Conservation (phyloP, 2,888 invertebrate species). For the Lydus trimaculatus region DNA sequence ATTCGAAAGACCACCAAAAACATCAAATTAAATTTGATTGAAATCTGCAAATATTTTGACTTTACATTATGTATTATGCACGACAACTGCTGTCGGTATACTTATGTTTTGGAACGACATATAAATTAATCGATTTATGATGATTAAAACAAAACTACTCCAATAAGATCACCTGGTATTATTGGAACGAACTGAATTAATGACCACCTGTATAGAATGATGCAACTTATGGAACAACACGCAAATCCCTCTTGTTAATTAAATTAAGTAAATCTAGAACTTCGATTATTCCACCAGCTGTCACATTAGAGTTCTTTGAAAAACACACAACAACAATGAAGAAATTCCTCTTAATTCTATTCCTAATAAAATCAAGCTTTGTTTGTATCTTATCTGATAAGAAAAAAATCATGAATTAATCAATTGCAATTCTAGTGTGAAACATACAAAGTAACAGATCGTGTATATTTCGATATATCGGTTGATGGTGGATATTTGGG, state of each 20-base stretch:
- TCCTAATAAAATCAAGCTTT: neutral
- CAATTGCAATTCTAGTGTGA: constrained; percentile 62
- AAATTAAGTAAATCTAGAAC: neutral
- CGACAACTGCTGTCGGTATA: too few species aligned
- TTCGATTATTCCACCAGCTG: neutral
- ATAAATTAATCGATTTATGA: neutral
- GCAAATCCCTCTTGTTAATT: neutral
- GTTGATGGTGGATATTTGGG: constrained; percentile 77
- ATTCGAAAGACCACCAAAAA: neutral
- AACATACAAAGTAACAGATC: constrained; percentile 77
- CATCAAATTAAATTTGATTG: neutral
- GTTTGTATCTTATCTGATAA: neutral
- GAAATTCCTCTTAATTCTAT: neutral
- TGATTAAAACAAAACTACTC: too few species aligned
- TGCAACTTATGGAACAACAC: neutral
- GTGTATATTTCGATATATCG: constrained; percentile 83
- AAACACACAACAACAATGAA: neutral
- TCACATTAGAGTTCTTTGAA: neutral
- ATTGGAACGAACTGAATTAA: too few species aligned
- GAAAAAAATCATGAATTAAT: neutral
- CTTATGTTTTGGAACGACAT: neutral
- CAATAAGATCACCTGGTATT: too few species aligned
- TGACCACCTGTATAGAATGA: neutral
- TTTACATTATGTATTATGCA: too few species aligned
- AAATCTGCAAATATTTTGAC: neutral